Percentiles rank a stretch among this genome's conserved stretches.
Evolutionary conservation across 2,888 invertebrate genomes (phyloP).

Genomic region (Dynastes maya): DNA sequence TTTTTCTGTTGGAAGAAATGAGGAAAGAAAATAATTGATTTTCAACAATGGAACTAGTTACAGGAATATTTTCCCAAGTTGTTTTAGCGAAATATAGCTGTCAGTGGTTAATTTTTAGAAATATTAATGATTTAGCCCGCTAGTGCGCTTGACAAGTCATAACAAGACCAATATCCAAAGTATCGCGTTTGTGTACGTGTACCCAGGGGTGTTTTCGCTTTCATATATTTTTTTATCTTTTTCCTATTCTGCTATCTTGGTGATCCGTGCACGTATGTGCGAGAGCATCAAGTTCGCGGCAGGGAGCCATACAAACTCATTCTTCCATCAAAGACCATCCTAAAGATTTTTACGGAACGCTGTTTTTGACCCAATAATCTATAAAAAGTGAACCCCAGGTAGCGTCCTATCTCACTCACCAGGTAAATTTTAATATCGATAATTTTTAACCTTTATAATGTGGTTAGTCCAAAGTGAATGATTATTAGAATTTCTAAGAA

Average conservation of each 20-base stretch:
- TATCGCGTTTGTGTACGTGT: slow-evolving; percentile 20
- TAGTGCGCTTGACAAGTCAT: slow-evolving; percentile 40
- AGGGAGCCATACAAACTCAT: slow-evolving; percentile 54
- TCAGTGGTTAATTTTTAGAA: slow-evolving; percentile 41
- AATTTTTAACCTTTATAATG: slow-evolving; percentile 33
- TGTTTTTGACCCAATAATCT: slow-evolving; percentile 64
- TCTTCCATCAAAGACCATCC: slow-evolving; percentile 49
- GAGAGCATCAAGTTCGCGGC: slow-evolving; percentile 52
- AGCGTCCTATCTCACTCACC: slow-evolving; percentile 45
- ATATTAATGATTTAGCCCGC: slow-evolving; percentile 46
- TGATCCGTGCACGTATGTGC: slow-evolving; percentile 31
- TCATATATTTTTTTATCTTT: slow-evolving; percentile 27
- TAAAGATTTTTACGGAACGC: slow-evolving; percentile 55
- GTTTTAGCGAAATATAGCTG: slow-evolving; percentile 28
- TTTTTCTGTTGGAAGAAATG: not conserved
- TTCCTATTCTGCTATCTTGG: slow-evolving; percentile 27
- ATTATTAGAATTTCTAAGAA: slow-evolving; percentile 21
- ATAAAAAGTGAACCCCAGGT: slow-evolving; percentile 59
- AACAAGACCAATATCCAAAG: slow-evolving; percentile 48
- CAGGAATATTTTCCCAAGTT: not conserved
- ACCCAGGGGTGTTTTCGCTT: slow-evolving; percentile 23
- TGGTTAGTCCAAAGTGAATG: slow-evolving; percentile 24
- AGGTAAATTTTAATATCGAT: slow-evolving; percentile 47
- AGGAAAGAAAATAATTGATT: not conserved
- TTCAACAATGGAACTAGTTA: not conserved